Evolutionary conservation across 2,113 vertebrate genomes (phyloP), one percentile per base, ranked within the genome.

Genomic region (Urocitellus parryii): DNA sequence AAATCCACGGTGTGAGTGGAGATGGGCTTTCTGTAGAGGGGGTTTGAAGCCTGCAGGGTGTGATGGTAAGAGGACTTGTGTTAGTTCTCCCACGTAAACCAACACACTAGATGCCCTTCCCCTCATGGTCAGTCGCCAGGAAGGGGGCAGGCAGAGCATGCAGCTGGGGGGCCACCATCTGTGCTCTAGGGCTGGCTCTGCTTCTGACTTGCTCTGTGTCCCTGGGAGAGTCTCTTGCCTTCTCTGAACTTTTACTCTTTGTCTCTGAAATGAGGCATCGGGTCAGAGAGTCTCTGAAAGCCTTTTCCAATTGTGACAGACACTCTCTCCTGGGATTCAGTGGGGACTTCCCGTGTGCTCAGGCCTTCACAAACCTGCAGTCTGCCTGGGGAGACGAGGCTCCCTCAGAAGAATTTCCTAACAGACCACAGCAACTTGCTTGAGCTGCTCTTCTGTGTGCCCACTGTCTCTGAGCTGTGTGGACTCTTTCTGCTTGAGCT

Each of bases 1-100:
- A 99, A 99, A 68, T 99, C 99, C 77, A 99, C 97, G 0, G 98
- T 98, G 89, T 99, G 99, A 0, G 99, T 99, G 56, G 99, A 99
- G 97, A 99, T 99, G 11, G 99, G 99, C 97, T 99, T 99, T 98
- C 99, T 99, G 98, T 99, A 99, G 92, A 99, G 99, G 73, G 99
- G 99, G 97, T 99, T 99, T 96, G 99, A 99, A 65, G 99, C 99
- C 99, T 99, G 95, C 7, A 95, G 16, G 27, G 68, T 82, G 91
- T 1, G 63, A 63, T 94, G 25, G 77, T 17, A 61, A 29, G 29
- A 76, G 91, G 22, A 98, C 20, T 11, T 0, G 14, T 16, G 61
- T 93, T 73, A 88, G 70, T 0, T 32, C 45, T 14, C 17, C 17
- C 22, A 7, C 45, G 27, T 7, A 18, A 58, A 82, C 65, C n/a